A percentile compares a stretch with the other conserved stretches of the same genome.
Evolutionary conservation across 2,113 vertebrate species (phyloP).

Genomic region (Megalops atlanticus): DNA sequence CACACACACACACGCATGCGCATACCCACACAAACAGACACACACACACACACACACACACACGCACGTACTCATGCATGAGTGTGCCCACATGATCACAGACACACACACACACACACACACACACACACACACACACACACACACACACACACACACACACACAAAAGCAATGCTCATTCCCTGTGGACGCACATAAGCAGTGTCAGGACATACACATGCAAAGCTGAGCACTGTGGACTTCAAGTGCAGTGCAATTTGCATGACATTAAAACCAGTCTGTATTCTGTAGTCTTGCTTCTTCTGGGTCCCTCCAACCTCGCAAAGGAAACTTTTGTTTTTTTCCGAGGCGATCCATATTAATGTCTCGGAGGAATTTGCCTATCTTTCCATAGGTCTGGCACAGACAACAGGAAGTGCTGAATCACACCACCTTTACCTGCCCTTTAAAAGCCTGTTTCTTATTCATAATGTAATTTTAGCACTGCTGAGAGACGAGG

Average conservation of each 20-base stretch:
- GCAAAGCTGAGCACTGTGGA: not conserved
- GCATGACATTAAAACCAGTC: not conserved
- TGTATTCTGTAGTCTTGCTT: not conserved
- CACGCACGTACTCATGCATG: too few relatives aligned
- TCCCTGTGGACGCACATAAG: too few relatives aligned
- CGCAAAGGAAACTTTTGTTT: not conserved
- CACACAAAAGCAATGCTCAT: too few relatives aligned
- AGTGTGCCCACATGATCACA: too few relatives aligned
- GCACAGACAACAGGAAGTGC: not conserved
- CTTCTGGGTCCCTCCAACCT: not conserved
- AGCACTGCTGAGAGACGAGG: too few relatives aligned
- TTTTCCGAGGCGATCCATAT: not conserved
- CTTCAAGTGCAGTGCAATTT: not conserved
- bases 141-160: too few relatives aligned
- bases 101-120: too few relatives aligned
- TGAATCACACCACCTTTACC: conserved; percentile 5
- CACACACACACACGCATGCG: too few relatives aligned
- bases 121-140: too few relatives aligned
- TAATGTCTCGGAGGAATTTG: not conserved
- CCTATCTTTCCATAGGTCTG: not conserved
- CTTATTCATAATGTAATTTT: not conserved
- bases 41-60: too few relatives aligned
- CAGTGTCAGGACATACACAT: too few relatives aligned
- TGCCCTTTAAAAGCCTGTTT: not conserved
- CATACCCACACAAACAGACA: too few relatives aligned